Base-by-base conservation (phyloP, 2,797 vertebrate genomes). In the Nyctibius grandis region DNA sequence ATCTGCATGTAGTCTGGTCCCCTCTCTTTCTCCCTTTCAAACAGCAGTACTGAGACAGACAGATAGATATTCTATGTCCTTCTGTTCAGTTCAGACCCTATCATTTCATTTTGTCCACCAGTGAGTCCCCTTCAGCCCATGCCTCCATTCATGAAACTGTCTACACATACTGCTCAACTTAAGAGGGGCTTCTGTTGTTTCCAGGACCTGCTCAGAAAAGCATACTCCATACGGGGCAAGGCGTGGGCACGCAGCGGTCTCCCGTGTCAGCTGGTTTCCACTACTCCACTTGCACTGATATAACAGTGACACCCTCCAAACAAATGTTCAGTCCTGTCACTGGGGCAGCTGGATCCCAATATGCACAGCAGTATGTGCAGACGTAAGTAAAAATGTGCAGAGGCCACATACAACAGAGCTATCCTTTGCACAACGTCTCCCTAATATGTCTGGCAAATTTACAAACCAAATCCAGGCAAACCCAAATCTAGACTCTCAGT, bases 211-310 rank as follows among this genome's bases (percentile, higher is more conserved):
- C 20, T 85, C 60, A 60, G 44, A 47, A 75, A 65, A 67, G 29
- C 31, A 36, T 5, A 23, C 4, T 72, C 38, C 8, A 11, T 1
- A 61, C 0, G 0, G 9, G 26, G 6, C 12, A 48, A 91, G 80
- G 45, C 3, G 6, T 33, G n/a, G 6, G n/a, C 47, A 89, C 22
- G 44, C 5, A 51, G 15, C 0, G 0, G 11, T 31, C 19, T 82
- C 26, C 64, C n/a, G 9, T 22, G n/a, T 5, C 11, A 21, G 6
- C 31, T 50, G 6, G 26, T 59, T 91, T 59, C 67, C n/a, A 47
- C 11, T 36, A 33, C 17, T 19, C 15, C 47, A 79, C 9, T 9
- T 65, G 50, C 18, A 85, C 20, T 33, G n/a, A 15, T 10, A 1
- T 6, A 28, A 86, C 19, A 82, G 36, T 6, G 26, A 69, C 26